Base-by-base conservation (phyloP, 2,888 invertebrate species). In the Morpho deidamia region DNA sequence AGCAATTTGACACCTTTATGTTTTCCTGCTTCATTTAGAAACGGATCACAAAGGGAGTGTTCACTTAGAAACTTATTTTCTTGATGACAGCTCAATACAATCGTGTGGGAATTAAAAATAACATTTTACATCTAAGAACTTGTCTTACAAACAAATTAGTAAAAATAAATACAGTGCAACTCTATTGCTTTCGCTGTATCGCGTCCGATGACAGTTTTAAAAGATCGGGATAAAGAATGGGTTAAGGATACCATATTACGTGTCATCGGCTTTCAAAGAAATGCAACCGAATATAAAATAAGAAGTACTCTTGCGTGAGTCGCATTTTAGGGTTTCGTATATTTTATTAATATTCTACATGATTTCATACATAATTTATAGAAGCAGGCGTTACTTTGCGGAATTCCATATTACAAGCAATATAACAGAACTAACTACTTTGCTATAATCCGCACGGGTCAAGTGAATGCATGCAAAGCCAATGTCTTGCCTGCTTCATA, bases 201-300 rank as follows among this genome's bases (percentile, higher is more conserved):
- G 23, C 34, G 44, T 46, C 50, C 56, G 70, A 55, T 68, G 71
- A 71, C 71, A 64, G 66, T 67, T 72, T 50, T 71, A 67, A 71
- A 65, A 67, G 66, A 66, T 65, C 48, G 42, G 52, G 58, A 60
- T 68, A 70, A 73, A 63, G 63, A 70, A 75, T 70, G 72, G 63
- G 61, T 65, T 63, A 58, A 65, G 67, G 67, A 67, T 63, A 60
- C 64, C 61, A 65, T 67, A 70, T 71, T 61, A 67, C 66, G 56
- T 60, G 68, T 68, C 66, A 66, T 68, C 68, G 66, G 53, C 63
- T 69, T 66, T 63, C 67, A 61, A 65, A 66, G 62, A 60, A 63
- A 64, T 48, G 48, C 38, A 33, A 41, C 23, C 43, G 45, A 51
- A 48, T 51, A 51, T 50, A 58, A 45, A 41, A 38, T 41, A 51